Evolutionary conservation across 2,797 vertebrate genomes (phyloP).

Genomic region (Bovichtus variegatus): DNA sequence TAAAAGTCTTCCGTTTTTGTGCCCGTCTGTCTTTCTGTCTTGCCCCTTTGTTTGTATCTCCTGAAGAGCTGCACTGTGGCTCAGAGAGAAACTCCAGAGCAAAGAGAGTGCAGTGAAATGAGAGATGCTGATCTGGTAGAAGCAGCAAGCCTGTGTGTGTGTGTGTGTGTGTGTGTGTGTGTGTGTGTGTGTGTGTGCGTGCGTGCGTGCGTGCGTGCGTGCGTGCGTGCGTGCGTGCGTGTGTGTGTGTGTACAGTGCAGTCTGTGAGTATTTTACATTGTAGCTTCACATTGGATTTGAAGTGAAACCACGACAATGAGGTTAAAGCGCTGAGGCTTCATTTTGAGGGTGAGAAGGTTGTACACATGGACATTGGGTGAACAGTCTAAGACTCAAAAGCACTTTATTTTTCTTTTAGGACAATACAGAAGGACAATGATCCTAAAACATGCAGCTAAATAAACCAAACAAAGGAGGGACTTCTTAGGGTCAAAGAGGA

Average conservation of each 20-base stretch:
- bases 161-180: constrained; percentile 1
- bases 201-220: constrained; percentile 22
- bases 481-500: background rate
- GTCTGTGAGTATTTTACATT: background rate
- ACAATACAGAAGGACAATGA: background rate
- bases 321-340: constrained; percentile 8
- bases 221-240: constrained; percentile 14
- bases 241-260: constrained; percentile 22
- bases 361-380: background rate
- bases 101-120: constrained; percentile 29
- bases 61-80: constrained; percentile 47
- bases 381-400: background rate
- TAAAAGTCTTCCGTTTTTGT: background rate
- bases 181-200: constrained; percentile 14
- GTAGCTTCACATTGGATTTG: background rate
- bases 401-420: background rate
- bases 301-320: constrained; percentile 5
- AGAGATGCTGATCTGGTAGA: constrained; percentile 38
- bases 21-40: constrained; percentile 10
- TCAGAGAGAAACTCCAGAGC: constrained; percentile 44
- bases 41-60: constrained; percentile 34
- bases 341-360: background rate
- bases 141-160: constrained; percentile 9
- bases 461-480: background rate
- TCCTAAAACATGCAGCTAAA: background rate